These are phyloP conservation scores for Cydia pomonella DNA, from an alignment of 1,140 invertebrate genomes.

Conservation along the genomic window DNA sequence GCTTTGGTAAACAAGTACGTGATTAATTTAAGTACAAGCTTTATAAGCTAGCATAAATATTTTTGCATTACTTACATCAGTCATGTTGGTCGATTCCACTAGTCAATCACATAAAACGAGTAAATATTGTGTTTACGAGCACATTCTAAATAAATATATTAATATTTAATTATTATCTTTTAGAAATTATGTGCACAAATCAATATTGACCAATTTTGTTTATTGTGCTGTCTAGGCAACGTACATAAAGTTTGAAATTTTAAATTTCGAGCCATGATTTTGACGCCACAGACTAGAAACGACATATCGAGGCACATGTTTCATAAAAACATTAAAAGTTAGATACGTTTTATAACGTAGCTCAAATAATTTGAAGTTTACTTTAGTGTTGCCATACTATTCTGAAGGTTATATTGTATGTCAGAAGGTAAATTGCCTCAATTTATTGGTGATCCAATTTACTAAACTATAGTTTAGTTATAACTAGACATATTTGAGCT, in stretches of 20 bases:
- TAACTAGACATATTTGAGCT: too few relatives aligned
- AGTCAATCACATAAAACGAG: background rate
- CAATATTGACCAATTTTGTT: slow-evolving; percentile 9
- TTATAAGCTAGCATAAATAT: background rate
- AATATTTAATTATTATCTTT: slow-evolving; percentile 19
- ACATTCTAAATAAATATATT: background rate
- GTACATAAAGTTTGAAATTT: slow-evolving; percentile 3
- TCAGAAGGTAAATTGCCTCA: too few relatives aligned
- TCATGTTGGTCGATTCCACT: slow-evolving; percentile 45
- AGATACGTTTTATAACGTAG: background rate
- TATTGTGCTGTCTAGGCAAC: slow-evolving; percentile 6
- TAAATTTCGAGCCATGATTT: slow-evolving; percentile 31
- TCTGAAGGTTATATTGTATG: too few relatives aligned
- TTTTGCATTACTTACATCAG: slow-evolving; percentile 52
- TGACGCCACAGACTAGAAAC: background rate
- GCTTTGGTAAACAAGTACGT: background rate
- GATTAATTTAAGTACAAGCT: background rate
- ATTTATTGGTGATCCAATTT: too few relatives aligned
- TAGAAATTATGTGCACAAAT: background rate
- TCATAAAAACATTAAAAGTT: background rate
- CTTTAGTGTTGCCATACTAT: too few relatives aligned
- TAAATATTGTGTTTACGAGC: background rate
- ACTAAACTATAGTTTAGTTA: too few relatives aligned
- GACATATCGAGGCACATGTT: background rate
- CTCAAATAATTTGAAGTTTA: slow-evolving; percentile 5